These are phyloP conservation scores for Zaprionus kolodkinae DNA, from an alignment of 1,140 invertebrate genomes.

Conservation along the genomic window DNA sequence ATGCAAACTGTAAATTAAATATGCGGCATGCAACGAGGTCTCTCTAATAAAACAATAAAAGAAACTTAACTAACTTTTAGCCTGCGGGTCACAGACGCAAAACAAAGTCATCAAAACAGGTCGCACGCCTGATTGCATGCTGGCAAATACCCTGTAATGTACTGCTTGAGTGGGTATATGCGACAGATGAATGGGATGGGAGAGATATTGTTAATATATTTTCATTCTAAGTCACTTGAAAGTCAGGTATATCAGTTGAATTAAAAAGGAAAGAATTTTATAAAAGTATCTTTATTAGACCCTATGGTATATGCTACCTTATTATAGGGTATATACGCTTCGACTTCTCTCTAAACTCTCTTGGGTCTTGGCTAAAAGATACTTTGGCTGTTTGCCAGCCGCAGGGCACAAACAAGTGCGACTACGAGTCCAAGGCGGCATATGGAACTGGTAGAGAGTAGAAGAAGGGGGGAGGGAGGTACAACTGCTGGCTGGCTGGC, in stretches of 20 bases:
- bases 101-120: slow-evolving; percentile 67
- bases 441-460: not conserved
- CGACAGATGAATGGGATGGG: not conserved
- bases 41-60: slow-evolving; percentile 64
- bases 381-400: slow-evolving; percentile 46
- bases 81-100: slow-evolving; percentile 34
- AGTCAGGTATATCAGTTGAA: not conserved
- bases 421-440: slow-evolving; percentile 14
- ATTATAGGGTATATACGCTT: slow-evolving; percentile 10
- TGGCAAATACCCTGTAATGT: slow-evolving; percentile 22
- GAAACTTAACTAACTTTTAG: slow-evolving; percentile 46
- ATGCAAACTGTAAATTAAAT: slow-evolving; percentile 45
- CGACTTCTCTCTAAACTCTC: slow-evolving; percentile 4
- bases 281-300: no score
- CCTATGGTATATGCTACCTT: no score
- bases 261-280: not conserved
- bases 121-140: slow-evolving; percentile 47
- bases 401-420: slow-evolving; percentile 57
- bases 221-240: not conserved
- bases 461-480: not conserved
- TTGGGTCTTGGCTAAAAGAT: slow-evolving; percentile 18
- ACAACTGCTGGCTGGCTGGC: not conserved
- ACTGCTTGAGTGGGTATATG: not conserved
- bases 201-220: not conserved
- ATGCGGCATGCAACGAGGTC: slow-evolving; percentile 31